A percentile compares a stretch with the other conserved stretches of the same genome.
These are phyloP conservation scores for Idaea aversata DNA, from an alignment of 2,888 invertebrate species.

Conservation along the genomic window DNA sequence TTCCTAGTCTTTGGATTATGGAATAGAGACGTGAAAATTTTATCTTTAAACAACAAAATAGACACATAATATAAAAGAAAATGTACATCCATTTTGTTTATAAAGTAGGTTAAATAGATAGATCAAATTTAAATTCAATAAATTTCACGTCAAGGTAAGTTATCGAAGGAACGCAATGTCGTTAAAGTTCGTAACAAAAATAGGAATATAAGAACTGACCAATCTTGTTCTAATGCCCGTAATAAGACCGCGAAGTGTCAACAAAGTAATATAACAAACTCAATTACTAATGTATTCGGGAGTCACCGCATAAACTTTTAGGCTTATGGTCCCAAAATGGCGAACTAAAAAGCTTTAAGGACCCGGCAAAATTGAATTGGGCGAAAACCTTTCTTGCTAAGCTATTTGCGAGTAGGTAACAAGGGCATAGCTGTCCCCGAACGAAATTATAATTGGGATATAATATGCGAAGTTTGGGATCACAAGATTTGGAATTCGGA, in stretches of 20 bases:
- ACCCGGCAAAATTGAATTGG: constrained; percentile 66
- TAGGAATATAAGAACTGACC: not conserved
- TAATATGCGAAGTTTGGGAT: constrained; percentile 64
- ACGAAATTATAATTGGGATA: constrained; percentile 72
- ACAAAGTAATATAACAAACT: constrained; percentile 6
- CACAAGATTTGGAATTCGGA: constrained; percentile 43
- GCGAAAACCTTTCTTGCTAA: constrained; percentile 63
- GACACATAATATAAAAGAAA: too few relatives aligned
- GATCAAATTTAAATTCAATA: not conserved
- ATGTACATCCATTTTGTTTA: too few relatives aligned
- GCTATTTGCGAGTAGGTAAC: constrained; percentile 69
- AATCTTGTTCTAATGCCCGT: not conserved
- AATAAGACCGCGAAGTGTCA: constrained; percentile 3
- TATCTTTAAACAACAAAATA: not conserved
- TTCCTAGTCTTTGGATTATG: not conserved
- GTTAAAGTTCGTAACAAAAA: not conserved
- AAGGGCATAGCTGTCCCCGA: constrained; percentile 54
- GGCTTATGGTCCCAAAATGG: constrained; percentile 52
- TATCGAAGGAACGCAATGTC: not conserved
- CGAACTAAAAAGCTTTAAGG: constrained; percentile 65
- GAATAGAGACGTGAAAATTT: not conserved
- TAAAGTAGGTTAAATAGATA: too few relatives aligned
- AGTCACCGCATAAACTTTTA: constrained; percentile 43
- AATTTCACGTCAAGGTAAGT: not conserved
- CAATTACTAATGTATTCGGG: constrained; percentile 4